Base-by-base conservation (phyloP, 2,113 vertebrate genomes). In the Upupa epops region DNA sequence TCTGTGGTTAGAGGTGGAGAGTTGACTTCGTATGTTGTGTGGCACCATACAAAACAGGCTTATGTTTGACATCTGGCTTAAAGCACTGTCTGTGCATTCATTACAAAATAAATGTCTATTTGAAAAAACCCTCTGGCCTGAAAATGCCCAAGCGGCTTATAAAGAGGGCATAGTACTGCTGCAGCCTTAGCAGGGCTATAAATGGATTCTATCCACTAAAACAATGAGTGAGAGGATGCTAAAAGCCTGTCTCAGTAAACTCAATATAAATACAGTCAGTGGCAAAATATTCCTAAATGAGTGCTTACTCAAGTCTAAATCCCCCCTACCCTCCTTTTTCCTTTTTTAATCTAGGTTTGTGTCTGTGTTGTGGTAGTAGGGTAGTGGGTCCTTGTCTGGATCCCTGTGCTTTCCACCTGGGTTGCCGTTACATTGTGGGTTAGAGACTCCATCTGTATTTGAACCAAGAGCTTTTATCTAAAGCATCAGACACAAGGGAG, bases 301-400 rank as follows among this genome's bases (percentile, higher is more conserved):
- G 11, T 56, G 45, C 36, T 70, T 36, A 40, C 19, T 81, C 25
- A 71, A 69, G 9, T 6, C 29, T 51, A 55, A 51, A 66, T n/a
- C 22, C n/a, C 20, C 5, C 5, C 15, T 29, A 2, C 13, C 15
- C 5, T 5, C 7, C 5, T 2, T 13, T 6, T 42, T 7, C 0
- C 31, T 42, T 11, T 17, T 49, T 55, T 15, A 16, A 6, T 61
- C 13, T 31, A 24, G 25, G 3, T 8, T 0, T 56, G 15, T 81
- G 32, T 17, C 32, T n/a, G n/a, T n/a, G n/a, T n/a, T n/a, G n/a
- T n/a, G n/a, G n/a, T n/a, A n/a, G n/a, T n/a, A n/a, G n/a, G n/a
- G n/a, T n/a, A n/a, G n/a, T n/a, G n/a, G n/a, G n/a, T n/a, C n/a
- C n/a, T n/a, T n/a, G n/a, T n/a, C n/a, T n/a, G n/a, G n/a, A n/a